phyloP scores from a whole-genome alignment of 2,888 invertebrate genomes.

The Drymonia ruficornis region DNA sequence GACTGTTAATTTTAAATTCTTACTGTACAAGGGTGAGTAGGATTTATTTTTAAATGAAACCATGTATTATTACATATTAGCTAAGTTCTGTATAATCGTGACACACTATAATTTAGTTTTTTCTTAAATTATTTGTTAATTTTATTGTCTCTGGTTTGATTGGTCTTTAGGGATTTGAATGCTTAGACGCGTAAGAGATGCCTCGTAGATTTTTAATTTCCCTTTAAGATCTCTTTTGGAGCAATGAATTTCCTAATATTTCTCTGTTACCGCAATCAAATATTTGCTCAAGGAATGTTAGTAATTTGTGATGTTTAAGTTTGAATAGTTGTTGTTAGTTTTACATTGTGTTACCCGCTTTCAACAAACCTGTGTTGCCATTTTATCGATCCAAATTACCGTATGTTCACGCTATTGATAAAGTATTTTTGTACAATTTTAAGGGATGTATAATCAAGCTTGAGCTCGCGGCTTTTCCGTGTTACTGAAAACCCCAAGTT shows the following conservation, averaged over 20 bases:
- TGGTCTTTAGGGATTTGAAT: slow-evolving; percentile 47
- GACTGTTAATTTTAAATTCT: slow-evolving; percentile 7
- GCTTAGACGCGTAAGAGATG: slow-evolving; percentile 49
- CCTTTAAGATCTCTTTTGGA: slow-evolving; percentile 61
- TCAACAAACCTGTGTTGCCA: slow-evolving; percentile 44
- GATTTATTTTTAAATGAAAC: slow-evolving; percentile 29
- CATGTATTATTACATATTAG: slow-evolving; percentile 49
- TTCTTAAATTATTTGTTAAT: slow-evolving; percentile 58
- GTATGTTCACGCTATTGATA: slow-evolving; percentile 22
- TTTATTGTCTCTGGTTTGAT: slow-evolving; percentile 42
- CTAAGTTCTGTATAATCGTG: slow-evolving; percentile 56
- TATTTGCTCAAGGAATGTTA: slow-evolving; percentile 75
- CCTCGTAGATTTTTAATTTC: slow-evolving; percentile 49
- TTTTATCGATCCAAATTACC: slow-evolving; percentile 31
- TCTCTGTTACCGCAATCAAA: slow-evolving; percentile 35
- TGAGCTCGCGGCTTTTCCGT: slow-evolving; percentile 16
- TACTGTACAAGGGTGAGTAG: slow-evolving; percentile 9
- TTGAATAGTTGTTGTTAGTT: slow-evolving; percentile 37
- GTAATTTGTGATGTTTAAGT: slow-evolving; percentile 42
- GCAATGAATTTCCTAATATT: slow-evolving; percentile 66
- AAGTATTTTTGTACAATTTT: slow-evolving; percentile 46
- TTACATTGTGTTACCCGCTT: slow-evolving; percentile 42
- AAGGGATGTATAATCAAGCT: slow-evolving; percentile 26
- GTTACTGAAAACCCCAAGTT: slow-evolving; percentile 30
- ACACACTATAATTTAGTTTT: slow-evolving; percentile 36